Evolutionary conservation across 2,888 invertebrate genomes (phyloP).

Genomic region (Euspilapteryx auroguttella): DNA sequence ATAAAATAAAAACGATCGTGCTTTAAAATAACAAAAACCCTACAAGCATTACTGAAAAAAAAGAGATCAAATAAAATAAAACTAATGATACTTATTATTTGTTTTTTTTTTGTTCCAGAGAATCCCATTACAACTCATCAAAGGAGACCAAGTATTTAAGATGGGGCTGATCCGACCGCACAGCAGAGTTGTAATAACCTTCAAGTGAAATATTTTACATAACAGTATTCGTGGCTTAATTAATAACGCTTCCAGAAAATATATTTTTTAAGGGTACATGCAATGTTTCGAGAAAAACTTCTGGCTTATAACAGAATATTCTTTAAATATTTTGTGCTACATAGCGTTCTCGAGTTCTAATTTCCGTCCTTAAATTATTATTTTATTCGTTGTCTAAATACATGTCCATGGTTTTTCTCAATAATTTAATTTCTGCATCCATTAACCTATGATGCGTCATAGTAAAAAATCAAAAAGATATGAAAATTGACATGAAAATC

Average conservation of each 20-base stretch:
- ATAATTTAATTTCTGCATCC: too few species aligned
- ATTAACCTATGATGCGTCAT: too few species aligned
- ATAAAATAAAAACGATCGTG: not conserved
- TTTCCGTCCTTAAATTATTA: too few species aligned
- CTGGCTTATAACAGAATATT: not conserved
- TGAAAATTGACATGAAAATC: too few species aligned
- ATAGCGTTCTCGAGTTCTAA: not conserved
- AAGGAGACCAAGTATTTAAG: slow-evolving; percentile 45
- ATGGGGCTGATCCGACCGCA: slow-evolving; percentile 23
- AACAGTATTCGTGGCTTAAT: slow-evolving; percentile 55
- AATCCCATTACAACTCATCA: slow-evolving; percentile 40
- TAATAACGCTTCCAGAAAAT: slow-evolving; percentile 41
- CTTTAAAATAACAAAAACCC: not conserved
- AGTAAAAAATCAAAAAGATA: too few species aligned
- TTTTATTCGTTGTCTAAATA: not conserved
- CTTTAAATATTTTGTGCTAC: not conserved
- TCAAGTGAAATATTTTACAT: slow-evolving; percentile 17
- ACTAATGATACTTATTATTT: not conserved
- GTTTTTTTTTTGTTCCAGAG: slow-evolving; percentile 38
- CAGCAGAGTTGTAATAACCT: not conserved
- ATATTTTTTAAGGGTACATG: slow-evolving; percentile 23
- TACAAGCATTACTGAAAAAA: not conserved
- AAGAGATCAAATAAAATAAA: not conserved
- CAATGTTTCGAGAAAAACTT: slow-evolving; percentile 19
- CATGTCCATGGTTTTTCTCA: too few species aligned